Base-by-base conservation (phyloP, 2,888 invertebrate species). In the Blastobasis adustella region DNA sequence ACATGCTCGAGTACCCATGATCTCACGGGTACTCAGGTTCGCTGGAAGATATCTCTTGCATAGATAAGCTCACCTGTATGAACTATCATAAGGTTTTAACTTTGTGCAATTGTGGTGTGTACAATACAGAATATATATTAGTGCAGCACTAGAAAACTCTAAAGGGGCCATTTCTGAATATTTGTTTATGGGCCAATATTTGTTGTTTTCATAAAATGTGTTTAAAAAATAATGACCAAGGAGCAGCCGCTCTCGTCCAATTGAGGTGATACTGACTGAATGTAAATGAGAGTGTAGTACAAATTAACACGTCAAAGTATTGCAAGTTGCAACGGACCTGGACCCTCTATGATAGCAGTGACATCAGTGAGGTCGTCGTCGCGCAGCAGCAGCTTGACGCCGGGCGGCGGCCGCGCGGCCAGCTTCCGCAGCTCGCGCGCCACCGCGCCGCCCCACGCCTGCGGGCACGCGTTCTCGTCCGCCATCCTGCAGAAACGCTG, bases 291-390 rank as follows among this genome's bases (percentile, higher is more conserved):
- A 8, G 9, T n/a, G 10, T 7, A 44, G 38, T 8, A n/a, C 10
- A 40, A 10, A 42, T n/a, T 9, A 23, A 8, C 10, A 39, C 5
- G 5, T 38, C 8, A n/a, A 36, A 7, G 37, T 6, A 8, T 7
- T 37, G 23, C 6, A 5, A 6, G 23, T 1, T 5, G 10, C n/a
- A 9, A 52, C 52, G 37, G 54, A 85, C 85, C 84, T 8, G 98
- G 98, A 1, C 98, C 98, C 66, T 96, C 96, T 71, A 98, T 95
- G 59, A 93, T 91, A 10, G 98, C 98, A 73, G 96, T 95, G 68
- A 98, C 96, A 79, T 98, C 96, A 45, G 97, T 96, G 55, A 98
- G 93, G 84, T 98, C 97, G 73, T 96, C 94, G 63, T 98, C 98
- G 71, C 97, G 97, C 58, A 96, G 90, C 76, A 93, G 90, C 65